Evolutionary conservation across 2,888 invertebrate species (phyloP), one percentile per base, ranked within the genome.

Genomic region (Ophonus ardosiacus): DNA sequence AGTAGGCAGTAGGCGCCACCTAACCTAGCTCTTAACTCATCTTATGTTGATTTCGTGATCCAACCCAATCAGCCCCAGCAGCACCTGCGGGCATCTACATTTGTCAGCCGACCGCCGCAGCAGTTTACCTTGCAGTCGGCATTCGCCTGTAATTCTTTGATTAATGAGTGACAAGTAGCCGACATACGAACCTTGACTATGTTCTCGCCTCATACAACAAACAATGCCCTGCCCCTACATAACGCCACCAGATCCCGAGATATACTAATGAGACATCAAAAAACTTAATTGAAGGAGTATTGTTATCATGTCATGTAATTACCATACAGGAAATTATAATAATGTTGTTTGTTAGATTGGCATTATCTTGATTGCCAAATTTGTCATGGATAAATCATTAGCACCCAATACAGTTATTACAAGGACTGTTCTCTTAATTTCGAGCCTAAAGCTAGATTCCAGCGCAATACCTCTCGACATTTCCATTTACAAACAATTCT

Each of bases 121-220:
- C 57, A 31, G 84, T 84, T 84, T 38, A 84, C 84, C 84, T 84
- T 84, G 84, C 84, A 84, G 63, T 40, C 78, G 84, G 84, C 78
- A 84, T 63, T 84, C 84, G 79, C 83, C 51, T 15, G 84, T 78
- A 18, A 78, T 78, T 84, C 84, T 84, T 56, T 84, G 84, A 84
- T 84, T 84, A 84, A 84, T 84, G 78, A 84, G 84, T 84, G 79
- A 84, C 84, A 84, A 63, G 84, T 79, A 79, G 43, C 51, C 84
- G 79, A 84, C 43, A 79, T 79, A 84, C 31, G 68, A 84, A 79
- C 84, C 84, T 84, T 84, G 84, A 84, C 40, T 74, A 68, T 63
- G 63, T 63, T 63, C 24, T 63, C 63, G 63, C 68, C 15, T 40
- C 38, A 71, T 18, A 10, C 21, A 24, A 38, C 17, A 31, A 68